phyloP scores from a whole-genome alignment of 2,888 invertebrate genomes.

The Dolichopus griseipennis region DNA sequence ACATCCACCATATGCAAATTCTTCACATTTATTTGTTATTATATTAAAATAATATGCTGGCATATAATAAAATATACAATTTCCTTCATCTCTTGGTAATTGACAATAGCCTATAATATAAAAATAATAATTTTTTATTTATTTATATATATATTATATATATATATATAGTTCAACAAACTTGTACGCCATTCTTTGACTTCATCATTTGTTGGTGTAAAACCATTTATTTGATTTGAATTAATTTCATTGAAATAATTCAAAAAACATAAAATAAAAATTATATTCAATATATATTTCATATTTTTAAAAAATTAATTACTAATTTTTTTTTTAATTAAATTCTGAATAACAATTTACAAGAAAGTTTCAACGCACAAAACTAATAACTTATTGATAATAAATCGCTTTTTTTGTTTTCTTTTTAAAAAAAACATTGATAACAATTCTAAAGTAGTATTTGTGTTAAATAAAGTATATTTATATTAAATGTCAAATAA shows the following conservation, averaged over 20 bases:
- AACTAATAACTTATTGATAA: no score
- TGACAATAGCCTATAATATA: background rate
- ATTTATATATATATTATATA: no score
- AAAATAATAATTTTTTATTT: background rate
- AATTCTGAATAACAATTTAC: no score
- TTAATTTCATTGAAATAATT: background rate
- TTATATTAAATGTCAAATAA: no score
- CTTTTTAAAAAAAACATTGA: no score
- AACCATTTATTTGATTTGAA: background rate
- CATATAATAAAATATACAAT: slow-evolving; percentile 8
- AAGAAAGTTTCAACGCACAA: no score
- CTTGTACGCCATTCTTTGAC: background rate
- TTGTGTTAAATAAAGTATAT: no score
- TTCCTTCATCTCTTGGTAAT: background rate
- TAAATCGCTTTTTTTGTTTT: no score
- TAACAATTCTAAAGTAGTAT: no score
- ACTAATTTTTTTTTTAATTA: no score
- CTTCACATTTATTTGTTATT: slow-evolving; percentile 30
- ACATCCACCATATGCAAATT: slow-evolving; percentile 37
- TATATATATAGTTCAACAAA: background rate
- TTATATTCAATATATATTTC: no score
- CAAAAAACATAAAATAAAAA: background rate
- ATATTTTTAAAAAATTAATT: no score
- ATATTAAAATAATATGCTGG: slow-evolving; percentile 30
- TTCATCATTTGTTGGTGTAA: background rate